phyloP scores from a whole-genome alignment of 2,113 vertebrate genomes.

The Leptosomus discolor region DNA sequence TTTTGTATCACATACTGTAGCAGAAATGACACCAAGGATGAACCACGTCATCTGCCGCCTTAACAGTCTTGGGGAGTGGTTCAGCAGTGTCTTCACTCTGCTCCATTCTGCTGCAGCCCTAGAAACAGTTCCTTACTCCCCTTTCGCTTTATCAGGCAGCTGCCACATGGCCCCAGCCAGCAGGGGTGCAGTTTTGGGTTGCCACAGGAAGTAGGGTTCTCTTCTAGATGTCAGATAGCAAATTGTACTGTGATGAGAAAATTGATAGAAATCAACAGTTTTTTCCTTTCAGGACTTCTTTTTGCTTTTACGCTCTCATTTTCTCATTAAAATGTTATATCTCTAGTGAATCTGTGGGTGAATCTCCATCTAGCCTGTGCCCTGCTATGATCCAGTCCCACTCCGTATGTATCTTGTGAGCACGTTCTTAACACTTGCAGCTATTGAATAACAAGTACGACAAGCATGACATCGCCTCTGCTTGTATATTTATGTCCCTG shows the following conservation, averaged over 20 bases:
- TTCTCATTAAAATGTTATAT: neutral
- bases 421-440: neutral
- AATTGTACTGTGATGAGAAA: neutral
- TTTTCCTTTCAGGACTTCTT: fast-evolving
- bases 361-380: neutral
- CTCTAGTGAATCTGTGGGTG: neutral
- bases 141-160: neutral
- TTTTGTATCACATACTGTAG: too few relatives aligned
- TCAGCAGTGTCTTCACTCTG: neutral
- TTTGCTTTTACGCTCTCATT: neutral
- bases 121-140: neutral
- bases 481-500: neutral
- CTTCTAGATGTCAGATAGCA: neutral
- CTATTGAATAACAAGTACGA: neutral
- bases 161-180: neutral
- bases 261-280: neutral
- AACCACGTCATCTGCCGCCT: neutral
- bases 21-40: neutral
- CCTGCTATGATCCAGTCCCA: neutral
- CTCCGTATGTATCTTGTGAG: fast-evolving
- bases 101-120: fast-evolving
- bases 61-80: too few relatives aligned
- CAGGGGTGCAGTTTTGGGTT: neutral
- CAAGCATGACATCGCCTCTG: neutral
- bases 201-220: neutral